Conservation (phyloP, 2,113 vertebrate species). For the Megalops atlanticus region DNA sequence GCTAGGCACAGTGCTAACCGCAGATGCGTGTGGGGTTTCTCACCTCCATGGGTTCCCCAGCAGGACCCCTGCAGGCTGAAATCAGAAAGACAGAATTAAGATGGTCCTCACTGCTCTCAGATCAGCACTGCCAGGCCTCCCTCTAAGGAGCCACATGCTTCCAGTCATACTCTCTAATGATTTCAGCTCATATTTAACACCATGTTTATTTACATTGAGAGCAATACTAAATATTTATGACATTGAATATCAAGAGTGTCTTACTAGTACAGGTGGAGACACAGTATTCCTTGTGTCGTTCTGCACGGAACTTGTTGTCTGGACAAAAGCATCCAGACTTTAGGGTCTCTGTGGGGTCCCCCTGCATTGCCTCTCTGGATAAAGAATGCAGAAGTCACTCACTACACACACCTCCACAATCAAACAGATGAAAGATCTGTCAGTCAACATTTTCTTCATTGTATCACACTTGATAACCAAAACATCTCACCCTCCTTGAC, state of each 20-base stretch:
- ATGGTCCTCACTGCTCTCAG: not conserved
- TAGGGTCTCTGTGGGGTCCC: not conserved
- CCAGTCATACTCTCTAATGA: too few relatives aligned
- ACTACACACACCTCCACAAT: not conserved
- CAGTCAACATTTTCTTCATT: not conserved
- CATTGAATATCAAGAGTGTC: not conserved
- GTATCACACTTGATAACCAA: not conserved
- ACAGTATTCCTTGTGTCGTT: conserved; percentile 52
- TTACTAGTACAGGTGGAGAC: conserved; percentile 56
- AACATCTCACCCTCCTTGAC: conserved; percentile 59
- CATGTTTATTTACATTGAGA: not conserved
- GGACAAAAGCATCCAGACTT: conserved; percentile 66
- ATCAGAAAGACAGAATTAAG: not conserved
- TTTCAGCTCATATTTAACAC: not conserved
- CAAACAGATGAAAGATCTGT: not conserved
- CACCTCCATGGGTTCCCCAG: conserved; percentile 60
- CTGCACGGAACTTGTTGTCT: conserved; percentile 36
- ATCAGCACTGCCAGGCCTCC: not conserved
- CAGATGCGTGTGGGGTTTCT: not conserved
- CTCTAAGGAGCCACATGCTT: not conserved
- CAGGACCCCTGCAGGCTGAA: conserved; percentile 64
- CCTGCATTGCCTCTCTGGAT: conserved; percentile 30
- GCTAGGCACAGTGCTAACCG: too few relatives aligned
- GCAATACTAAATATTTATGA: not conserved
- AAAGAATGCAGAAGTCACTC: not conserved